A percentile compares a stretch with the other conserved stretches of the same genome.
Conservation (phyloP, 2,888 invertebrate species). For the Agrochola litura region DNA sequence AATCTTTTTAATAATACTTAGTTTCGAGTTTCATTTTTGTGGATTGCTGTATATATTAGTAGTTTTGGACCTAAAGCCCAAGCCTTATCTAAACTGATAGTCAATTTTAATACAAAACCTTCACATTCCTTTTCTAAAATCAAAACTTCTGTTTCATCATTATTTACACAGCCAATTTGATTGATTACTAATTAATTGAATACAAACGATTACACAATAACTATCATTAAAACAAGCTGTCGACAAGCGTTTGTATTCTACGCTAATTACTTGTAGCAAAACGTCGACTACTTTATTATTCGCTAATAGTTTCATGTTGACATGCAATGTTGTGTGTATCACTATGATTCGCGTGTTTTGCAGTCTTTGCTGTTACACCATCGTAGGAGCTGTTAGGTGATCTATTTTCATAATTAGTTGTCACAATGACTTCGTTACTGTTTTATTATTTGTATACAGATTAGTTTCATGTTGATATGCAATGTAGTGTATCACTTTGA, state of each 20-base stretch:
- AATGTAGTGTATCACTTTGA: constrained; percentile 22
- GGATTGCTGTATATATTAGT: not conserved
- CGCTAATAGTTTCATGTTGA: constrained; percentile 26
- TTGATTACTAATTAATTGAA: constrained; percentile 7
- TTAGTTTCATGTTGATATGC: constrained; percentile 45
- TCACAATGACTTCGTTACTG: too few relatives aligned
- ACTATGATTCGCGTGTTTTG: constrained; percentile 28
- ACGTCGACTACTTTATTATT: constrained; percentile 21
- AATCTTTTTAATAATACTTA: not conserved
- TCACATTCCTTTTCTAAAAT: constrained; percentile 11
- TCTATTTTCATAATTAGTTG: not conserved
- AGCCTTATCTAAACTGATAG: too few relatives aligned
- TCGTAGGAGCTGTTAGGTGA: not conserved
- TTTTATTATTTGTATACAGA: not conserved
- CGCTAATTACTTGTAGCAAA: constrained; percentile 42
- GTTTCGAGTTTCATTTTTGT: not conserved
- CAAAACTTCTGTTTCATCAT: not conserved
- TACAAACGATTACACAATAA: constrained; percentile 18
- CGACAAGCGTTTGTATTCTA: constrained; percentile 34
- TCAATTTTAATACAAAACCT: not conserved
- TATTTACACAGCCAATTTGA: constrained; percentile 18
- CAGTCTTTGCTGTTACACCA: constrained; percentile 19
- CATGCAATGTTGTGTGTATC: constrained; percentile 46
- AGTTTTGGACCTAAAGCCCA: too few relatives aligned
- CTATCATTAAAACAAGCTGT: constrained; percentile 28